Base-by-base conservation (phyloP, 2,888 invertebrate species). In the Drosophila mayaguana region DNA sequence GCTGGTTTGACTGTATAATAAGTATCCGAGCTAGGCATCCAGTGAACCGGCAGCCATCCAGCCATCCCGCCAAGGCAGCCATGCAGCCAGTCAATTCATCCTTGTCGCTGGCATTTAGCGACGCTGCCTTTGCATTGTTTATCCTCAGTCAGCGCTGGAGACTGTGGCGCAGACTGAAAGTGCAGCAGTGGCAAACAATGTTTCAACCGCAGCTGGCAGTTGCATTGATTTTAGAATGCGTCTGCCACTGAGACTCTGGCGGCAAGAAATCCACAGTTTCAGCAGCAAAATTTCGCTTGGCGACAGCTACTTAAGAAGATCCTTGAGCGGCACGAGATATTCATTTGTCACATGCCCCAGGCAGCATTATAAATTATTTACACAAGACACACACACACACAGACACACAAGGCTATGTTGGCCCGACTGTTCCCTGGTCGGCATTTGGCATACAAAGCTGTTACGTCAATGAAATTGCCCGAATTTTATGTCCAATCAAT, bases 401-500 rank as follows among this genome's bases (percentile, higher is more conserved):
- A 78, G 63, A 81, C 66, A 88, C 71, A 63, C 56, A 78, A 38
- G 36, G n/a, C n/a, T n/a, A n/a, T n/a, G n/a, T n/a, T n/a, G n/a
- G n/a, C 8, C 46, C 46, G 22, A 59, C 53, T 42, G 45, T 56
- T 67, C 78, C 87, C 73, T 46, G 28, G 74, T 65, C 62, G 78
- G 46, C 63, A 54, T 78, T 83, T 77, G 73, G 66, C 77, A 66
- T 61, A 63, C 59, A 67, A 74, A 81, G 71, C 75, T 68, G 72
- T 80, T 75, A 80, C 85, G 75, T 84, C 80, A 80, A 85, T 82
- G 72, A 77, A 86, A 84, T 89, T 85, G 85, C 75, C 83, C 89
- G 82, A 50, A 88, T 89, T 86, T 86, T 78, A 89, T 89, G 88
- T 88, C 80, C 88, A 86, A 86, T 86, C 89, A 89, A 86, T 89